Evolutionary conservation across 2,113 vertebrate species (phyloP).

Genomic region (Procapra przewalskii): DNA sequence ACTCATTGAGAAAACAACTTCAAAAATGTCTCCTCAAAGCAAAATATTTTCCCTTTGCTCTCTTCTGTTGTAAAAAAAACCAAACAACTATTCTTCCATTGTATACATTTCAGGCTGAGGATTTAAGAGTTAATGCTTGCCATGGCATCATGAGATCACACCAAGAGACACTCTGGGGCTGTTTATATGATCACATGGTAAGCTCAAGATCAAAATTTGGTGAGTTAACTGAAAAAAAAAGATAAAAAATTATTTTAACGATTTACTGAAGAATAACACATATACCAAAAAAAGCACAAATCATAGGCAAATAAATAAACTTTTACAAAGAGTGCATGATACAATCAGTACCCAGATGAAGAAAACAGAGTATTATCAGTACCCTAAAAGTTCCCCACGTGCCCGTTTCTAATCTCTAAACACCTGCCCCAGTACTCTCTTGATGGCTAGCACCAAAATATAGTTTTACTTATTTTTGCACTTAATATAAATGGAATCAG

Average conservation of each 20-base stretch:
- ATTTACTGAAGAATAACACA: background rate
- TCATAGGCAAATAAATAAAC: background rate
- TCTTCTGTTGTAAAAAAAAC: background rate
- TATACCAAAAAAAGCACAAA: background rate
- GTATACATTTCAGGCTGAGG: background rate
- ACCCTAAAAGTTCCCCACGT: background rate
- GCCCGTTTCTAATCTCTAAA: background rate
- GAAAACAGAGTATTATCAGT: background rate
- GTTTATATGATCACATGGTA: background rate
- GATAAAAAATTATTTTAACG: background rate
- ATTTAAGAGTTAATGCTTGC: background rate
- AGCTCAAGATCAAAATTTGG: background rate
- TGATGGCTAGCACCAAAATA: background rate
- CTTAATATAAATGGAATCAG: background rate
- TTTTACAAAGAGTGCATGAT: background rate
- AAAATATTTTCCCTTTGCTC: background rate
- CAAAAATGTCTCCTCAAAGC: background rate
- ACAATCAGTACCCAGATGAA: background rate
- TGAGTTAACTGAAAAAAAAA: background rate
- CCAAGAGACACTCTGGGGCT: background rate
- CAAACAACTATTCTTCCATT: background rate
- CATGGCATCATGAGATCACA: background rate
- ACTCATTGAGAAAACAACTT: background rate
- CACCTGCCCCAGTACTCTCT: background rate
- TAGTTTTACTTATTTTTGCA: background rate